phyloP scores from a whole-genome alignment of 2,888 invertebrate genomes.

The Caenorhabditis wallacei region DNA sequence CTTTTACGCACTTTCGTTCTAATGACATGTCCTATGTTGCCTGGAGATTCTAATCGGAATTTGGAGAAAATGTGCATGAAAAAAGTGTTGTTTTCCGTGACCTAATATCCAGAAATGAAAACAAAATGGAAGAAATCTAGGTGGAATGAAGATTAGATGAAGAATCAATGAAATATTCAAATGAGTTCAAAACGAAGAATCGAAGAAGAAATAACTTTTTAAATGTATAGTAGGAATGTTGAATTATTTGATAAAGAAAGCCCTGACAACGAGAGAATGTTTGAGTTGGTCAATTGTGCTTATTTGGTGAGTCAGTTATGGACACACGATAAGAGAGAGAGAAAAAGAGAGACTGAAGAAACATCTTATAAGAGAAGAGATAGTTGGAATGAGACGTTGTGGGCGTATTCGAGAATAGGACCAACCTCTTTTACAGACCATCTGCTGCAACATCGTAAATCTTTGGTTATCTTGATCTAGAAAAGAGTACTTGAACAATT shows the following conservation, averaged over 20 bases:
- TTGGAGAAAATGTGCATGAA: background rate
- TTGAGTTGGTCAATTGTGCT: slow-evolving; percentile 13
- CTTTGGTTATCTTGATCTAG: no score
- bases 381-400: no score
- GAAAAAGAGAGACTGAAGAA: background rate
- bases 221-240: slow-evolving; percentile 4
- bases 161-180: no score
- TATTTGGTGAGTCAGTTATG: slow-evolving; percentile 22
- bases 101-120: no score
- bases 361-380: background rate
- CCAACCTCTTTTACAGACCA: no score
- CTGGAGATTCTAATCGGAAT: background rate
- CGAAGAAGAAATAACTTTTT: background rate
- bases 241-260: slow-evolving; percentile 15
- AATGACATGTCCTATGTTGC: background rate
- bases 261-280: slow-evolving; percentile 1
- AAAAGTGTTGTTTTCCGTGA: background rate
- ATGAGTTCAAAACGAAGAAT: no score
- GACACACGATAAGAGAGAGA: background rate
- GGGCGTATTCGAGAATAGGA: no score
- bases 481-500: no score
- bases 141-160: no score
- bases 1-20: slow-evolving; percentile 3
- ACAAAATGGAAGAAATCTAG: no score
- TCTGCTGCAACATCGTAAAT: no score